phyloP scores from a whole-genome alignment of 1,140 invertebrate genomes.

The Diuraphis noxia region DNA sequence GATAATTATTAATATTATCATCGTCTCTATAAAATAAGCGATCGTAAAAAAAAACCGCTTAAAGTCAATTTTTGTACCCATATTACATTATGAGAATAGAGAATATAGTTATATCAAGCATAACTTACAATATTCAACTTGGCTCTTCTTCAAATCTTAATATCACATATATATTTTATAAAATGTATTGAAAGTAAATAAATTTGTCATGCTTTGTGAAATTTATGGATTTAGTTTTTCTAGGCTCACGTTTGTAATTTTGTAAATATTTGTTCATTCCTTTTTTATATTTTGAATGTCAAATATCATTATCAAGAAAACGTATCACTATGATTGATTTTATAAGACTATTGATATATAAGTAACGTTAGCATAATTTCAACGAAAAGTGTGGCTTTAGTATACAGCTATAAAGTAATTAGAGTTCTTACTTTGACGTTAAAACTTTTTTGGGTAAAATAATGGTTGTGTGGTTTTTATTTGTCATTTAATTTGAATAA shows the following conservation, averaged over 20 bases:
- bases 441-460: neutral
- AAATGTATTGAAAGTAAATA: neutral
- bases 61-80: neutral
- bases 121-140: neutral
- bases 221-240: neutral
- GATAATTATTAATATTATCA: neutral
- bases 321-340: neutral
- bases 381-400: neutral
- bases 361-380: neutral
- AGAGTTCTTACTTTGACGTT: neutral
- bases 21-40: neutral
- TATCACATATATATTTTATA: neutral
- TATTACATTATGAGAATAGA: neutral
- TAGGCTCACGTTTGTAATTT: neutral
- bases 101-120: neutral
- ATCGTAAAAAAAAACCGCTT: neutral
- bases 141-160: neutral
- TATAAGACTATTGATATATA: neutral
- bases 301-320: neutral
- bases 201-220: neutral
- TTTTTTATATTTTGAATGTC: neutral
- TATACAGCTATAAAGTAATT: neutral
- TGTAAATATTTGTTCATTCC: neutral
- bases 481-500: slow-evolving; percentile 11
- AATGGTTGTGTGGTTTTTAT: neutral